Evolutionary conservation across 2,113 vertebrate species (phyloP).

Genomic region (Bos indicus): DNA sequence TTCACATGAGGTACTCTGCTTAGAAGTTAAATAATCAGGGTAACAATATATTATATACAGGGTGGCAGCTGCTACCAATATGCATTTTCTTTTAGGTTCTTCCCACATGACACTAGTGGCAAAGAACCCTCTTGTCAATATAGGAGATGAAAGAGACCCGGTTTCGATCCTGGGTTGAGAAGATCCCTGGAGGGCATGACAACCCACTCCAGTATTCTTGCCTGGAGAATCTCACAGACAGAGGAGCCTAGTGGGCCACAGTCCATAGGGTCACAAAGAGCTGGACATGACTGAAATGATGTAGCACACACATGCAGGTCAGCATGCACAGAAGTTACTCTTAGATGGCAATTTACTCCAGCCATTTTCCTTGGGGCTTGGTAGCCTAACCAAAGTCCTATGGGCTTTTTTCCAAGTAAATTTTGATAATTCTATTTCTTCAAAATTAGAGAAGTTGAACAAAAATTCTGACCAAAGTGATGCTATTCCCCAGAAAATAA

Average conservation of each 20-base stretch:
- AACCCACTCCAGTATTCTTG: neutral
- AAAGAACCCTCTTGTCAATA: neutral
- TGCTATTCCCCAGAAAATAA: neutral
- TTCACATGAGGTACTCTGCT: neutral
- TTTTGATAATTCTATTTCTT: neutral
- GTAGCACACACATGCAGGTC: neutral
- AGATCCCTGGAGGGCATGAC: neutral
- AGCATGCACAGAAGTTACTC: neutral
- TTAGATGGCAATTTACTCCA: neutral
- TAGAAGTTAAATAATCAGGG: neutral
- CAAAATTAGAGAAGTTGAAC: neutral
- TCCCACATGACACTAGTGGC: neutral
- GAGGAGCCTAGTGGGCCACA: neutral
- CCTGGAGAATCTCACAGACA: neutral
- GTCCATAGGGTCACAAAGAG: neutral
- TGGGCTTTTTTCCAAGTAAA: neutral
- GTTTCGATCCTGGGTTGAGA: accelerated
- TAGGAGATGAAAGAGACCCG: neutral
- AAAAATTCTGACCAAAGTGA: neutral
- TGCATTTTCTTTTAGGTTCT: neutral
- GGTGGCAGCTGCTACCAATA: neutral
- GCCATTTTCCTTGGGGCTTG: neutral
- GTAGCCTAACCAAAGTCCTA: neutral
- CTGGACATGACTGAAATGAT: neutral
- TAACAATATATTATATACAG: neutral